Conservation (phyloP, 2,888 invertebrate genomes). For the Spilarctia lutea region DNA sequence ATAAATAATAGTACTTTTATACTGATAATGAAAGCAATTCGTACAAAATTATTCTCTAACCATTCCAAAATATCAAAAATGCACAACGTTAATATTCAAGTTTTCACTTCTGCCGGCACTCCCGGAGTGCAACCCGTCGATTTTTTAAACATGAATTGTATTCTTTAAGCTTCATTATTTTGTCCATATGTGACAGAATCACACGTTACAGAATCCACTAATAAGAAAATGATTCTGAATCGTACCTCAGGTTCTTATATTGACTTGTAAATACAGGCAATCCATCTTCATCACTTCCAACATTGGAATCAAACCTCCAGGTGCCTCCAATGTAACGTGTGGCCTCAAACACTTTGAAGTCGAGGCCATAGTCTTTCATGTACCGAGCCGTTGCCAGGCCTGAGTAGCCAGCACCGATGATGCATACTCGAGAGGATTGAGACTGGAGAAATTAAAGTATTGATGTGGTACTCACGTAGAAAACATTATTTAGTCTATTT, state of each 20-base stretch:
- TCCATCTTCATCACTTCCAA: constrained; percentile 88
- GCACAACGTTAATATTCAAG: too few species aligned
- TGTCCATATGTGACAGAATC: too few species aligned
- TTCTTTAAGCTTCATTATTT: too few species aligned
- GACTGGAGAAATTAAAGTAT: neutral
- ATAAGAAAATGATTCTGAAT: neutral
- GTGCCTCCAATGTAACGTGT: constrained; percentile 90
- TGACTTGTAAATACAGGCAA: constrained; percentile 91
- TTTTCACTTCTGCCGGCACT: too few species aligned
- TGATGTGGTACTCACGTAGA: neutral
- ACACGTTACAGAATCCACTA: neutral
- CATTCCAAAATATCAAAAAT: too few species aligned
- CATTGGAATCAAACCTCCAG: constrained; percentile 91
- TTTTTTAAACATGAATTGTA: too few species aligned
- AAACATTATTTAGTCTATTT: neutral
- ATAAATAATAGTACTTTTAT: too few species aligned
- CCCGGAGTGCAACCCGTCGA: too few species aligned
- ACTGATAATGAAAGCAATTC: too few species aligned
- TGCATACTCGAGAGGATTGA: constrained; percentile 62
- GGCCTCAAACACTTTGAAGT: constrained; percentile 90
- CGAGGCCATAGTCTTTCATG: constrained; percentile 80
- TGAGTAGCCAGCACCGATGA: constrained; percentile 92
- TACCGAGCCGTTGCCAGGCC: constrained; percentile 90
- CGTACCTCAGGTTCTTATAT: constrained; percentile 89
- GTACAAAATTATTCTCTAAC: too few species aligned